phyloP scores from a whole-genome alignment of 2,113 vertebrate genomes.

The Xiphias gladius region DNA sequence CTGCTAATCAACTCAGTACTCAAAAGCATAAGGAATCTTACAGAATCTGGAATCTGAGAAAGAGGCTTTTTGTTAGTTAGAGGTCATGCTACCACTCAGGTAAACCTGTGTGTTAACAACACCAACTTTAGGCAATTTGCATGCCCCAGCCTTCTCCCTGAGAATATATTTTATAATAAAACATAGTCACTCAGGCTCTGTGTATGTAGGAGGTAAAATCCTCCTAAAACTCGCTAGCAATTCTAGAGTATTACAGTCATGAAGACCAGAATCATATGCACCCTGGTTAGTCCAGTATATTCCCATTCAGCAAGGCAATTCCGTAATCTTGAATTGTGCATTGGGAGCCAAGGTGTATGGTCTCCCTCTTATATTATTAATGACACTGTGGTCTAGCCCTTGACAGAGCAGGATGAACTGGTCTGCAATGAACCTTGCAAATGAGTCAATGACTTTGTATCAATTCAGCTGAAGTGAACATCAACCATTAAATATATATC shows the following conservation, averaged over 20 bases:
- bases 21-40: background rate
- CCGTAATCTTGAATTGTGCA: conserved; percentile 35
- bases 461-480: conserved; percentile 65
- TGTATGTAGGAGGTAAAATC: conserved; percentile 15
- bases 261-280: conserved; percentile 13
- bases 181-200: conserved; percentile 18
- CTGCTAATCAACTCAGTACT: background rate
- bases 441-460: conserved; percentile 75
- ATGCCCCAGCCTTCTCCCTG: conserved; percentile 19
- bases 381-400: conserved; percentile 43
- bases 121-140: conserved; percentile 37
- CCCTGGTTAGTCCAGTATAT: conserved; percentile 11
- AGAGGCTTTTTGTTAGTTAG: conserved; percentile 12
- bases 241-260: background rate
- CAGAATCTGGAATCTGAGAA: background rate
- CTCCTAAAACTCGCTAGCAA: background rate
- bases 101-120: conserved; percentile 38
- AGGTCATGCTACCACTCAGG: background rate
- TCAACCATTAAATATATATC: conserved; percentile 67
- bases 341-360: conserved; percentile 47
- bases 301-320: background rate
- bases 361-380: conserved; percentile 74
- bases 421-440: conserved; percentile 77
- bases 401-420: conserved; percentile 72
- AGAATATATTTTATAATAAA: conserved; percentile 18